Evolutionary conservation across 2,888 invertebrate genomes (phyloP).

Genomic region (Belgica antarctica): DNA sequence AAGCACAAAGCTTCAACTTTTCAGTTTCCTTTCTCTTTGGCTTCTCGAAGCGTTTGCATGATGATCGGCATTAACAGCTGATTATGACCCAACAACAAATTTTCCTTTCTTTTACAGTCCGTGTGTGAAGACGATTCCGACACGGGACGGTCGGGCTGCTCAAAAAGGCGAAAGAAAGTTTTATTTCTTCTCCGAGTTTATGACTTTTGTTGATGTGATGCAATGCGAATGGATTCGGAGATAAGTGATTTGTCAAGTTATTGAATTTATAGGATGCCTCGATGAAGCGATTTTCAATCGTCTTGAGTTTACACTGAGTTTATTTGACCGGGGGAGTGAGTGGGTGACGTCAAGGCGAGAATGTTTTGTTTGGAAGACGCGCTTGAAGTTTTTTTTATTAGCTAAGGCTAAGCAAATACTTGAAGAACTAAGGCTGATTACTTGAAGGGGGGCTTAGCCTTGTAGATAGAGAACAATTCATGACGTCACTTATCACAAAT

Average conservation of each 20-base stretch:
- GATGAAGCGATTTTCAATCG: not conserved
- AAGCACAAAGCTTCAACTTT: not conserved
- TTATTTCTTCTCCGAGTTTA: constrained; percentile 4
- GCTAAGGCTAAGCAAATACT: too few species aligned
- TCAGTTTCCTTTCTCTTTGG: not conserved
- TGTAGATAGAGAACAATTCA: too few species aligned
- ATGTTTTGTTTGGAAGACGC: too few species aligned
- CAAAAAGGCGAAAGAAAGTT: not conserved
- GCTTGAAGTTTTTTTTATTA: too few species aligned
- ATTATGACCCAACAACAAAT: not conserved
- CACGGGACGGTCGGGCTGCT: not conserved
- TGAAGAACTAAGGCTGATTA: too few species aligned
- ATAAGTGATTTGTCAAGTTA: not conserved
- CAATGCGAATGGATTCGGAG: not conserved
- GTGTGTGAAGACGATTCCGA: not conserved
- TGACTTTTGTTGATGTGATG: constrained; percentile 20
- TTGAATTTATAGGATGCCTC: not conserved
- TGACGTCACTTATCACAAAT: too few species aligned
- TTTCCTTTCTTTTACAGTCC: not conserved
- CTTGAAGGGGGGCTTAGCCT: too few species aligned
- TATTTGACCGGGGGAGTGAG: too few species aligned
- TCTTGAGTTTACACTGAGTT: not conserved
- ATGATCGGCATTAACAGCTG: not conserved
- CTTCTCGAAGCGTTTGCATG: not conserved
- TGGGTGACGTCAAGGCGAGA: too few species aligned